Percentiles rank a stretch among this genome's conserved stretches.
Conservation (phyloP, 2,888 invertebrate genomes). For the Rhamphomyia laevipes region DNA sequence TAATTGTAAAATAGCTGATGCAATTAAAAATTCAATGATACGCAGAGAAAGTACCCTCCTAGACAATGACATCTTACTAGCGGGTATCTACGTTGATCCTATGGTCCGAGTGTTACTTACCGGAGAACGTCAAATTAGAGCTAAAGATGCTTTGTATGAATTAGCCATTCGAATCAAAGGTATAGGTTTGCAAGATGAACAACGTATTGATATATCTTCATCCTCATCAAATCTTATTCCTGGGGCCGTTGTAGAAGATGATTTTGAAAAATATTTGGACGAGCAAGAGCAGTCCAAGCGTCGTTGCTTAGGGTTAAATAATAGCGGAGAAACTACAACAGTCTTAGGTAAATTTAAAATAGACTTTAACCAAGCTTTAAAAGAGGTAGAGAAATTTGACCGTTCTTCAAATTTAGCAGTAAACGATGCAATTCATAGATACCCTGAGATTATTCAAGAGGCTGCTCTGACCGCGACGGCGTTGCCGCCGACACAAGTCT, state of each 20-base stretch:
- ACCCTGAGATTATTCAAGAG: neutral
- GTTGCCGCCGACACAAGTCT: neutral
- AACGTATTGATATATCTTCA: neutral
- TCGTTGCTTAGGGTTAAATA: neutral
- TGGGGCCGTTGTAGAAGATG: neutral
- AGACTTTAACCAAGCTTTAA: neutral
- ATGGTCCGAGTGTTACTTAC: neutral
- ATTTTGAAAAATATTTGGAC: neutral
- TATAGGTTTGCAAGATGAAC: neutral
- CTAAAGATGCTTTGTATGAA: neutral
- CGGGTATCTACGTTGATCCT: neutral
- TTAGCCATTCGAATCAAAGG: neutral
- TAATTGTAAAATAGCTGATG: neutral
- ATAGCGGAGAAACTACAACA: neutral
- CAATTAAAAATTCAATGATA: neutral
- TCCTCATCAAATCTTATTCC: too few relatives aligned
- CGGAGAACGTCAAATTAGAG: neutral
- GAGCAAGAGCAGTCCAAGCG: neutral
- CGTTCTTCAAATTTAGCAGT: neutral
- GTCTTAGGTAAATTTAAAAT: neutral
- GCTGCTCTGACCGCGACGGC: neutral
- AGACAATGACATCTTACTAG: neutral
- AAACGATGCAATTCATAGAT: neutral
- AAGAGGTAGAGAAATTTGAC: neutral
- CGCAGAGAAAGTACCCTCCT: neutral